Conservation (phyloP, 2,888 invertebrate genomes). For the Stenotaenia linearis region DNA sequence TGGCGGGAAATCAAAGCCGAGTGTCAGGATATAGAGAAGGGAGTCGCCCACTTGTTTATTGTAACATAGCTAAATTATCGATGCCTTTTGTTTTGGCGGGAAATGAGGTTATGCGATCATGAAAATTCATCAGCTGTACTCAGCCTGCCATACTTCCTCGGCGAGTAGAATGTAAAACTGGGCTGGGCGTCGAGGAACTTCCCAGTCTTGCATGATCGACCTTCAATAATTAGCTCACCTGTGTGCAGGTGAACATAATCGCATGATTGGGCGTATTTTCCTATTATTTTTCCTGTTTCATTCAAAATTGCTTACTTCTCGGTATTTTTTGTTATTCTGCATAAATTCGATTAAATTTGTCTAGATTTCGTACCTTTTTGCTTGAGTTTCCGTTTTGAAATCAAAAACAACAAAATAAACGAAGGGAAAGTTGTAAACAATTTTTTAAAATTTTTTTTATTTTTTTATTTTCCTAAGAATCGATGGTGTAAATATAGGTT, state of each 20-base stretch:
- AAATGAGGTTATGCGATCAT: background rate
- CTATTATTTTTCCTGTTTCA: background rate
- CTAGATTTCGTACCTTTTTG: background rate
- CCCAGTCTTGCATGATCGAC: conserved; percentile 14
- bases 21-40: background rate
- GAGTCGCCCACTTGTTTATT: background rate
- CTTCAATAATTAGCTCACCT: conserved; percentile 19
- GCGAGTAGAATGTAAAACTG: background rate
- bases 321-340: background rate
- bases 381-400: background rate
- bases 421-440: background rate
- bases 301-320: background rate
- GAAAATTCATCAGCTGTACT: background rate
- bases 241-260: background rate
- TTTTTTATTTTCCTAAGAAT: too few relatives aligned
- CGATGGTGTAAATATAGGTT: background rate
- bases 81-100: background rate
- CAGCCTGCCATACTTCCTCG: background rate
- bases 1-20: background rate
- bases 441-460: too few relatives aligned
- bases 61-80: background rate
- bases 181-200: conserved; percentile 8
- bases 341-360: background rate
- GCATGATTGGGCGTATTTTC: background rate
- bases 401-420: background rate